Percentiles rank a stretch among this genome's conserved stretches.
Evolutionary conservation across 2,113 vertebrate species (phyloP).

Genomic region (Caretta caretta): DNA sequence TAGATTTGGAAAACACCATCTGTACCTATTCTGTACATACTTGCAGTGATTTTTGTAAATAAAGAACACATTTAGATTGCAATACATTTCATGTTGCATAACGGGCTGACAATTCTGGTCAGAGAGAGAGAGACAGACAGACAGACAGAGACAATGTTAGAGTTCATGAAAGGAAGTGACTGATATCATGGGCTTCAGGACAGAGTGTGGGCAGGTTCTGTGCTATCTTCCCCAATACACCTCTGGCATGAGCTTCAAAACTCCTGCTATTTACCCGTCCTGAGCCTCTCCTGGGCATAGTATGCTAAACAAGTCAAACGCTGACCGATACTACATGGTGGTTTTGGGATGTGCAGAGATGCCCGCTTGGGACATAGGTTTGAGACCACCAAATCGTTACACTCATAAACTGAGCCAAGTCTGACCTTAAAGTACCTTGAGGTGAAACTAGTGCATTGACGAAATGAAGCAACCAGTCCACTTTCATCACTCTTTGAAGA

Average conservation of each 20-base stretch:
- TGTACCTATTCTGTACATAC: background rate
- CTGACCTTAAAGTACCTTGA: slow-evolving; percentile 17
- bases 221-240: background rate
- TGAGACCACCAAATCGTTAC: background rate
- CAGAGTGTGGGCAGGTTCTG: background rate
- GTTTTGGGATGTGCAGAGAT: background rate
- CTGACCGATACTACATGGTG: background rate
- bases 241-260: background rate
- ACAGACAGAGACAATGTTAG: background rate
- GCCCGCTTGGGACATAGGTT: background rate
- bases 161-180: slow-evolving; percentile 10
- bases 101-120: background rate
- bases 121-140: background rate
- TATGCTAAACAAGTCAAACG: background rate
- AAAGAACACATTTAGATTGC: background rate
- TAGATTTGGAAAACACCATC: background rate
- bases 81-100: slow-evolving; percentile 22
- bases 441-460: background rate
- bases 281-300: slow-evolving; percentile 1
- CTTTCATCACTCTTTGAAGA: background rate
- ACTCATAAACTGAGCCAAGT: background rate
- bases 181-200: background rate
- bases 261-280: background rate
- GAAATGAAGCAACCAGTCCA: background rate
- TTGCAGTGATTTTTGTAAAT: background rate